Percentiles rank a stretch among this genome's conserved stretches.
Conservation (phyloP, 2,888 invertebrate genomes). For the Conomelus anceps region DNA sequence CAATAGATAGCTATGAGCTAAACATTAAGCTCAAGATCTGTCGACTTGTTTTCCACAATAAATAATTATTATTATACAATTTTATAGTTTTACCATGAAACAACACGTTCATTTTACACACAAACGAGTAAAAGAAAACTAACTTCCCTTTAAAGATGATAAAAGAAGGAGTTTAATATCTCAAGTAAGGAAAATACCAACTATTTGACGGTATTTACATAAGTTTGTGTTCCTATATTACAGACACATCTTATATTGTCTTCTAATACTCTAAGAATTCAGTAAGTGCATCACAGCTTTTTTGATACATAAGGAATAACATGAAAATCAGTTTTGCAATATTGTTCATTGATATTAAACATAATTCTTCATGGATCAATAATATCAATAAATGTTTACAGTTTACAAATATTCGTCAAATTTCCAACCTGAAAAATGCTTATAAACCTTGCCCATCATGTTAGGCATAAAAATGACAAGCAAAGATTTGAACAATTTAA, state of each 20-base stretch:
- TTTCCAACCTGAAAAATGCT: background rate
- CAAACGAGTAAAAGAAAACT: background rate
- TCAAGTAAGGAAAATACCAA: background rate
- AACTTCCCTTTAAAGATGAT: background rate
- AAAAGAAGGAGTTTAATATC: background rate
- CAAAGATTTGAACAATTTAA: background rate
- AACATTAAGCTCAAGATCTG: background rate
- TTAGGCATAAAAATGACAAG: background rate
- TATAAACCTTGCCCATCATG: background rate
- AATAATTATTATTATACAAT: background rate
- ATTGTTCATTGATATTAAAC: background rate
- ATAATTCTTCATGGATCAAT: background rate
- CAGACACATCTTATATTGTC: background rate
- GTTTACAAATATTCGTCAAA: background rate
- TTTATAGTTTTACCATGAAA: background rate
- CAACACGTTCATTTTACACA: background rate
- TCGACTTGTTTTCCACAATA: background rate
- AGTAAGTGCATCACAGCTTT: background rate
- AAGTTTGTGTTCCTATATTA: background rate
- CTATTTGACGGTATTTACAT: background rate
- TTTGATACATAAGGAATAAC: background rate
- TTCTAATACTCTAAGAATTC: background rate
- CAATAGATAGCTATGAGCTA: background rate
- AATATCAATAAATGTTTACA: background rate
- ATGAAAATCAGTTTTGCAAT: background rate